phyloP scores from a whole-genome alignment of 2,797 vertebrate genomes.

The Melanotaenia boesemani region DNA sequence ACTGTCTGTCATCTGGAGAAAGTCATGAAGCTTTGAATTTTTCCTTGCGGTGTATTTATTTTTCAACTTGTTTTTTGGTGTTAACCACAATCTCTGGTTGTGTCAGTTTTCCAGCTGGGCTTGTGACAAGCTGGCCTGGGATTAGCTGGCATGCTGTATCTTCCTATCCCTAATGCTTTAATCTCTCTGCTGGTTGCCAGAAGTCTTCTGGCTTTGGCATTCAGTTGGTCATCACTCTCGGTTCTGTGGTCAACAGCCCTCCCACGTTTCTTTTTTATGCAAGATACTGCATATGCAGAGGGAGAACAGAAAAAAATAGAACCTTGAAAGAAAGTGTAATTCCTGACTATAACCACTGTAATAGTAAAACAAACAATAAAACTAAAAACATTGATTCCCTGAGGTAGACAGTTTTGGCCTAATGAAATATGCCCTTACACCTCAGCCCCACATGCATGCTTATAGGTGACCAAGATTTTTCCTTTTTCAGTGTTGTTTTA shows the following conservation, averaged over 20 bases:
- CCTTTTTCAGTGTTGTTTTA: background rate
- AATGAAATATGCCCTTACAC: background rate
- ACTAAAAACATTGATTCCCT: background rate
- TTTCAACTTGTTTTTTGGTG: constrained; percentile 20
- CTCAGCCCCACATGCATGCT: background rate
- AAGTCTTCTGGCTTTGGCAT: constrained; percentile 60
- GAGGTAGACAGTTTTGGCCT: background rate
- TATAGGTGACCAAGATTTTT: background rate
- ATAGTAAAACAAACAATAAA: background rate
- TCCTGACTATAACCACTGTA: background rate
- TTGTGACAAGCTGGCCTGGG: constrained; percentile 66
- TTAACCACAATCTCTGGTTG: constrained; percentile 56
- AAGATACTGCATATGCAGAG: background rate
- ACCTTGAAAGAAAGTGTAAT: background rate
- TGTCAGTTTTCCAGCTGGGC: constrained; percentile 72
- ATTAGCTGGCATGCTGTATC: constrained; percentile 80
- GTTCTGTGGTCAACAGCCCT: constrained; percentile 21
- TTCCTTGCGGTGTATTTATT: constrained; percentile 4
- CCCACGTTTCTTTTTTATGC: constrained; percentile 16
- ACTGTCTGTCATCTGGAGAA: constrained; percentile 1
- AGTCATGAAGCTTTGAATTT: background rate
- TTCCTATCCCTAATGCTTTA: constrained; percentile 84
- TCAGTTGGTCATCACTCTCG: constrained; percentile 41
- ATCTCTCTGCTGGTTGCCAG: constrained; percentile 73
- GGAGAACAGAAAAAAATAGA: background rate